Evolutionary conservation across 2,888 invertebrate species (phyloP).

Genomic region (Acrobasis repandana): DNA sequence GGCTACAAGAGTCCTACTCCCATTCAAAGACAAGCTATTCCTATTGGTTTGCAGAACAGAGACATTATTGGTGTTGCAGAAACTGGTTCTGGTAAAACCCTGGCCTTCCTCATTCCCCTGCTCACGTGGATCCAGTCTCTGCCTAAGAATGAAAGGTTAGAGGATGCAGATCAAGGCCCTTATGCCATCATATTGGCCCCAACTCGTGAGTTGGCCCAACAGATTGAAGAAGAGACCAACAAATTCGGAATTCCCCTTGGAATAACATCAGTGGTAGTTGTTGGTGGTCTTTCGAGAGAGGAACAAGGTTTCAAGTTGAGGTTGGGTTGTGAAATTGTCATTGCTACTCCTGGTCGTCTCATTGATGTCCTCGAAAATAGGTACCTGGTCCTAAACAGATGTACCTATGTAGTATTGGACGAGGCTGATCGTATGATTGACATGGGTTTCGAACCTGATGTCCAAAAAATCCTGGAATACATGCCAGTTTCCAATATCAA

Average conservation of each 20-base stretch:
- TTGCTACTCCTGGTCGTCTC: slow-evolving; percentile 99
- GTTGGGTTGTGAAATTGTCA: slow-evolving; percentile 99
- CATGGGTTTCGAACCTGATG: slow-evolving; percentile 99
- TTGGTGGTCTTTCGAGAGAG: slow-evolving; percentile 98
- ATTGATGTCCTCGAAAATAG: slow-evolving; percentile 99
- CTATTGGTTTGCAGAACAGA: slow-evolving; percentile 96
- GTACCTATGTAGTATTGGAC: slow-evolving; percentile 98
- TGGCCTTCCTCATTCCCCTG: slow-evolving; percentile 98
- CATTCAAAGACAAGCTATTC: slow-evolving; percentile 99
- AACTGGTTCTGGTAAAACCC: slow-evolving; percentile 99
- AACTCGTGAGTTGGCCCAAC: slow-evolving; percentile 99
- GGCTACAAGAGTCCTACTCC: slow-evolving; percentile 99
- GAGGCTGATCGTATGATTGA: slow-evolving; percentile 99
- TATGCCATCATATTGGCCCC: slow-evolving; percentile 99
- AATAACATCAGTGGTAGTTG: slow-evolving; percentile 97
- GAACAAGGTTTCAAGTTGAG: slow-evolving; percentile 98
- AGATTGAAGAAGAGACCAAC: slow-evolving; percentile 99
- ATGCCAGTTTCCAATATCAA: slow-evolving; percentile 99
- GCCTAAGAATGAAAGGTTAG: slow-evolving; percentile 96
- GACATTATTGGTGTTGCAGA: slow-evolving; percentile 99
- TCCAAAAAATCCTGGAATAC: slow-evolving; percentile 98
- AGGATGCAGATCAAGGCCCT: slow-evolving; percentile 97
- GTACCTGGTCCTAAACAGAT: slow-evolving; percentile 97
- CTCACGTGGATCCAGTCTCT: slow-evolving; percentile 98
- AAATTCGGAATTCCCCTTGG: slow-evolving; percentile 97